A percentile compares a stretch with the other conserved stretches of the same genome.
Conservation (phyloP, 2,113 vertebrate genomes). For the Diadophis punctatus region DNA sequence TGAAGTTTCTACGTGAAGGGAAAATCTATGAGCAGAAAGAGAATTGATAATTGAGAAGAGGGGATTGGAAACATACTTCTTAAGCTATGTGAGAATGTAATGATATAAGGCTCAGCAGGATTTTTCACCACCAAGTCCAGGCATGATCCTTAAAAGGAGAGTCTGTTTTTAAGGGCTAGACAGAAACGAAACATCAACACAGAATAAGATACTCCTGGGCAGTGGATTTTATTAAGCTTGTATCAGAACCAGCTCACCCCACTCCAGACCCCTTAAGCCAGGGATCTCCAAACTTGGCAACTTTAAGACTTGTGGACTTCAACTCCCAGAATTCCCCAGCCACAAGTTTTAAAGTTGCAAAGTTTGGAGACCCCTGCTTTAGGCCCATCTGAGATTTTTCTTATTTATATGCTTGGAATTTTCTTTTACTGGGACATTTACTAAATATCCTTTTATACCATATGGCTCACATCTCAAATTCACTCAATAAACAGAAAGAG, state of each 20-base stretch:
- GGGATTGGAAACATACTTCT: neutral
- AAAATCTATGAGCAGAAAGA: neutral
- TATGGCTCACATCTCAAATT: neutral
- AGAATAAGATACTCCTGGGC: neutral
- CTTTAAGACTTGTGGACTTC: neutral
- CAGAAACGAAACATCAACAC: neutral
- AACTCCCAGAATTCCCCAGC: neutral
- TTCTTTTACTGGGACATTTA: neutral
- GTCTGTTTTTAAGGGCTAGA: neutral
- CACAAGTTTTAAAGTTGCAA: neutral
- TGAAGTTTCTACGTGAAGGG: neutral
- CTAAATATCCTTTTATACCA: neutral
- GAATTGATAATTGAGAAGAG: neutral
- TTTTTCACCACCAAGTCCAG: neutral
- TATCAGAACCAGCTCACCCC: neutral
- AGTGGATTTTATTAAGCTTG: neutral
- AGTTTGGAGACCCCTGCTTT: neutral
- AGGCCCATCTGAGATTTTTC: neutral
- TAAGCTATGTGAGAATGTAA: neutral
- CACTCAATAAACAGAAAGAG: neutral
- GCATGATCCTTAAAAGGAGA: neutral
- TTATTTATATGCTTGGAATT: neutral
- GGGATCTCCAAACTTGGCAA: neutral
- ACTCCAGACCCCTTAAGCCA: neutral
- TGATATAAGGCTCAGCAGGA: neutral